Evolutionary conservation across 2,888 invertebrate species (phyloP).

Genomic region (Muscina levida): DNA sequence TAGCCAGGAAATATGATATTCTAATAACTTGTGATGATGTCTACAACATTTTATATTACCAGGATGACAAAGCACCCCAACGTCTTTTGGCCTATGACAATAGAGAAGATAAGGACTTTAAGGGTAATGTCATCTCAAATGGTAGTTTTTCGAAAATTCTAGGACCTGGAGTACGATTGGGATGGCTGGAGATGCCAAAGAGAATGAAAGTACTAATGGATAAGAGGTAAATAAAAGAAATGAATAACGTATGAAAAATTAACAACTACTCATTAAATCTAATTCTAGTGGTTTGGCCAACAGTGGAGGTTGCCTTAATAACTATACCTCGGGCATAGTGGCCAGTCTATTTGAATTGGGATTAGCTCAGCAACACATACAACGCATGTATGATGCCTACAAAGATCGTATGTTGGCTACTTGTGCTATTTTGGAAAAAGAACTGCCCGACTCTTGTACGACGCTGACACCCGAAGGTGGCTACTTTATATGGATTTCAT

Average conservation of each 20-base stretch:
- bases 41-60: conserved; percentile 83
- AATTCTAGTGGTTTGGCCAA: conserved; percentile 74
- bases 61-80: conserved; percentile 78
- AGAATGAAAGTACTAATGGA: conserved; percentile 78
- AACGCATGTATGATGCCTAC: conserved; percentile 77
- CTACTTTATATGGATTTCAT: conserved; percentile 83
- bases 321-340: conserved; percentile 82
- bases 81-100: conserved; percentile 82
- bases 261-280: no score
- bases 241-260: no score
- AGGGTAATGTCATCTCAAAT: conserved; percentile 83
- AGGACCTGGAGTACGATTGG: conserved; percentile 83
- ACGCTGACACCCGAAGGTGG: conserved; percentile 81
- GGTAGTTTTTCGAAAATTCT: conserved; percentile 85
- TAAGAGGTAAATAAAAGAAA: conserved; percentile 75
- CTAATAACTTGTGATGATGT: conserved; percentile 83
- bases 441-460: conserved; percentile 79
- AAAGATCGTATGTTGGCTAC: conserved; percentile 80
- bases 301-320: conserved; percentile 84
- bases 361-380: conserved; percentile 80
- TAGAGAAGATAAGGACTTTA: conserved; percentile 75
- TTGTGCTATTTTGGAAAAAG: conserved; percentile 78
- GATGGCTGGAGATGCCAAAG: conserved; percentile 83
- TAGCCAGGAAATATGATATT: conserved; percentile 80
- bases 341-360: conserved; percentile 82